Conservation (phyloP, 1,140 invertebrate species). For the Lineus longissimus region DNA sequence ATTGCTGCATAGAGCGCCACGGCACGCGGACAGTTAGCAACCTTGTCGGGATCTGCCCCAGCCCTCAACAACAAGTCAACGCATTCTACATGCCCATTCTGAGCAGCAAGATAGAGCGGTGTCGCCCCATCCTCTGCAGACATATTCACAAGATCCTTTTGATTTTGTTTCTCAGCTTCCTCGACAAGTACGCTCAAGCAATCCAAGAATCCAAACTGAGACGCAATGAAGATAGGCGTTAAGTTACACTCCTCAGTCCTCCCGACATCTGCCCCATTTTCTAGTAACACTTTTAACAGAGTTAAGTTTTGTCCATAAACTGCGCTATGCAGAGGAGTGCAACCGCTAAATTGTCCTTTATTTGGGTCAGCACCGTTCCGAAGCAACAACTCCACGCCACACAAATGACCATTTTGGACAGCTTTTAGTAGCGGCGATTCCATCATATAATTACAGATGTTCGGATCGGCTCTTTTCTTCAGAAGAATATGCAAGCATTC, state of each 20-base stretch:
- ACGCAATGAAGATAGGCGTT: slow-evolving; percentile 49
- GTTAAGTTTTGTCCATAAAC: slow-evolving; percentile 26
- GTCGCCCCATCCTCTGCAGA: slow-evolving; percentile 48
- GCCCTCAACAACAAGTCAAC: slow-evolving; percentile 37
- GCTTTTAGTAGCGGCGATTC: slow-evolving; percentile 27
- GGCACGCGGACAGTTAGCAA: slow-evolving; percentile 34
- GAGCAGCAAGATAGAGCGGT: slow-evolving; percentile 50
- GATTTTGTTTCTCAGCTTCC: slow-evolving; percentile 26
- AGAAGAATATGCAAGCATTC: slow-evolving; percentile 38
- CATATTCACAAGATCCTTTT: slow-evolving; percentile 34
- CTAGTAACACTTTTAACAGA: slow-evolving; percentile 34
- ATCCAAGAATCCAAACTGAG: slow-evolving; percentile 41
- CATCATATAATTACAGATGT: slow-evolving; percentile 22
- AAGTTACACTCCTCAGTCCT: slow-evolving; percentile 42
- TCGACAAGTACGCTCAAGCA: slow-evolving; percentile 39
- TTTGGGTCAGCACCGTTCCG: slow-evolving; percentile 39
- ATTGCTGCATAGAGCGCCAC: slow-evolving; percentile 47
- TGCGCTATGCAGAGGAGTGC: slow-evolving; percentile 42
- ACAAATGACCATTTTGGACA: slow-evolving; percentile 15
- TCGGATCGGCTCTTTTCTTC: slow-evolving; percentile 40
- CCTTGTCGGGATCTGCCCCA: slow-evolving; percentile 44
- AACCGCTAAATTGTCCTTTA: slow-evolving; percentile 31
- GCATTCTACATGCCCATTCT: slow-evolving; percentile 44
- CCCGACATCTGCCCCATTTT: slow-evolving; percentile 38
- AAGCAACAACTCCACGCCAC: slow-evolving; percentile 34